phyloP scores from a whole-genome alignment of 2,888 invertebrate species.

The Drosophila falleni region DNA sequence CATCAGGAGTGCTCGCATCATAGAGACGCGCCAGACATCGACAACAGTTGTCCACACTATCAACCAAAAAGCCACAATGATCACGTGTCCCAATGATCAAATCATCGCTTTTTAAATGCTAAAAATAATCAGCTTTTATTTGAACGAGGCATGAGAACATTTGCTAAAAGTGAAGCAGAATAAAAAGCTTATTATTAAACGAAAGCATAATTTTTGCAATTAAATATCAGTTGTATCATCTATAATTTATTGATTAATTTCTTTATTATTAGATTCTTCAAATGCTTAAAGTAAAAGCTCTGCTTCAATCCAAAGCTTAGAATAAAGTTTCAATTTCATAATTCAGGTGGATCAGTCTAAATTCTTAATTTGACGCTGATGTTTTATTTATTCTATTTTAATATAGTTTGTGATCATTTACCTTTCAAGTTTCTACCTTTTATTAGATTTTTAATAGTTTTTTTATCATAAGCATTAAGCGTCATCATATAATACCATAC shows the following conservation, averaged over 20 bases:
- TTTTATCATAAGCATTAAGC: conserved; percentile 18
- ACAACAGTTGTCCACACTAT: conserved; percentile 55
- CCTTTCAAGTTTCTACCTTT: background rate
- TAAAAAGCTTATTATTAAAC: background rate
- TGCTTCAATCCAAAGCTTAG: background rate
- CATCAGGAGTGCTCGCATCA: conserved; percentile 36
- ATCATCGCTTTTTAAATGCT: conserved; percentile 13
- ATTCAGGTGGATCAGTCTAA: too few relatives aligned
- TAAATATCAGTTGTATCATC: too few relatives aligned
- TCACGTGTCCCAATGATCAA: conserved; percentile 22
- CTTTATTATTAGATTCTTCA: background rate
- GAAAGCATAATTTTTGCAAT: background rate
- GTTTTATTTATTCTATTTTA: background rate
- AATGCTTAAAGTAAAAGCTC: background rate
- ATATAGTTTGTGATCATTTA: background rate
- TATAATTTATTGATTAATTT: background rate
- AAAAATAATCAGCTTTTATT: background rate
- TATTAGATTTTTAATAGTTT: background rate
- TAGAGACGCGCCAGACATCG: conserved; percentile 11
- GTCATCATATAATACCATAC: conserved; percentile 2
- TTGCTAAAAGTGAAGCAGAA: background rate
- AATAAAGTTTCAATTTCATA: too few relatives aligned
- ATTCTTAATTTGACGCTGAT: too few relatives aligned
- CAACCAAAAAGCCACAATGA: conserved; percentile 34
- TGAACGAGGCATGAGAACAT: background rate